Conservation (phyloP, 1,140 invertebrate genomes). For the Zaprionus tsacasi region DNA sequence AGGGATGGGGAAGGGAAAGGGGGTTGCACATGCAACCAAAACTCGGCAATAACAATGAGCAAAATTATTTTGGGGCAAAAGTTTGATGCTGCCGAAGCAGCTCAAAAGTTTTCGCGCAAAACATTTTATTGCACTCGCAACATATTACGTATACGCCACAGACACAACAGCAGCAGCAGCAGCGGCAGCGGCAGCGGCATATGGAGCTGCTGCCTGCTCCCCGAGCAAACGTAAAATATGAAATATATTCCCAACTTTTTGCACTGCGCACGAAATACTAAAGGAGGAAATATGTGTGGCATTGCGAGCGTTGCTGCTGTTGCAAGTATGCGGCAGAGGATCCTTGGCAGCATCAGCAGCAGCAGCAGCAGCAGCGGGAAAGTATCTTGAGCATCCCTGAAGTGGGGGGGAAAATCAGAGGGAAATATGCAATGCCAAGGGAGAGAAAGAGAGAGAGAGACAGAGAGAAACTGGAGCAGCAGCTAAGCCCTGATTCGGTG, state of each 20-base stretch:
- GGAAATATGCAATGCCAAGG: conserved; percentile 69
- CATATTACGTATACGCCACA: conserved; percentile 67
- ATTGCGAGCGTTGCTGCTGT: conserved; percentile 32
- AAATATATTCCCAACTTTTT: conserved; percentile 80
- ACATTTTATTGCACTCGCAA: conserved; percentile 77
- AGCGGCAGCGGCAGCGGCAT: not conserved
- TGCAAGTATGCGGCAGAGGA: conserved; percentile 58
- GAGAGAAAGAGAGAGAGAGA: conserved; percentile 40
- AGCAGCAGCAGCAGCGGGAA: conserved; percentile 22
- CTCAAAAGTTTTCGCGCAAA: conserved; percentile 73
- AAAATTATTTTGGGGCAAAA: conserved; percentile 64
- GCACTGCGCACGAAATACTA: conserved; percentile 48
- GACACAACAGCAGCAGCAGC: conserved; percentile 28
- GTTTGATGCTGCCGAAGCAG: conserved; percentile 53
- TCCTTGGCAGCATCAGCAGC: conserved; percentile 31
- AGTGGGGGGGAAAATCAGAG: conserved; percentile 5
- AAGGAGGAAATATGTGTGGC: conserved; percentile 68
- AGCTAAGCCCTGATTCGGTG: conserved; percentile 36
- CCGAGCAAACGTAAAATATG: conserved; percentile 78
- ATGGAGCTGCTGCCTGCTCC: conserved; percentile 38
- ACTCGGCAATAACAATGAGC: conserved; percentile 58
- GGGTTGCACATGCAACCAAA: conserved; percentile 72
- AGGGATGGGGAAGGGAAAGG: conserved; percentile 45
- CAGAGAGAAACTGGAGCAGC: conserved; percentile 7
- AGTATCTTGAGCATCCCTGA: conserved; percentile 62